A percentile compares a stretch with the other conserved stretches of the same genome.
Conservation (phyloP, 2,797 vertebrate species). For the Sarcoramphus papa region DNA sequence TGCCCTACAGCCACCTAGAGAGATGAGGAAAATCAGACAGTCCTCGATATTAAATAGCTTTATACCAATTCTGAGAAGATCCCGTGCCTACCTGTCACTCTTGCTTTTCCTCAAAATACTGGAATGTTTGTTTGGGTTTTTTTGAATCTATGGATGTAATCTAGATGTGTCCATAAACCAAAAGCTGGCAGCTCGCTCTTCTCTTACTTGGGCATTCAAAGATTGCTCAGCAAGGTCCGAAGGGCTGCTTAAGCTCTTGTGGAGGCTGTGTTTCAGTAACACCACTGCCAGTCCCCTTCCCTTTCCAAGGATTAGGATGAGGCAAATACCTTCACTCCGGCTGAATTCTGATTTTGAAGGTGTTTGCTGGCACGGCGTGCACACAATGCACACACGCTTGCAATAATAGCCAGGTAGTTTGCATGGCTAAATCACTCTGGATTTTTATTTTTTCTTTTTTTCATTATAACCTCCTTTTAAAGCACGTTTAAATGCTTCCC, state of each 20-base stretch:
- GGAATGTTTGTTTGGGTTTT: not conserved
- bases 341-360: not conserved
- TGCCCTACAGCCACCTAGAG: not conserved
- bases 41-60: not conserved
- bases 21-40: not conserved
- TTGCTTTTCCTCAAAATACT: not conserved
- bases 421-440: not conserved
- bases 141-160: accelerated
- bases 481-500: not conserved
- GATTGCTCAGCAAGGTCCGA: not conserved
- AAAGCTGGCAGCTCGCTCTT: not conserved
- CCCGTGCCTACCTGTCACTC: not conserved
- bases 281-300: not conserved
- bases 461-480: not conserved
- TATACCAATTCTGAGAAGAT: not conserved
- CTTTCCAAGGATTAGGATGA: not conserved
- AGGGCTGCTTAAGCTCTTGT: not conserved
- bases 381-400: accelerated
- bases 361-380: not conserved
- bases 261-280: accelerated
- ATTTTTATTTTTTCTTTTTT: not conserved
- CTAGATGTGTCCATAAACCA: accelerated
- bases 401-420: not conserved
- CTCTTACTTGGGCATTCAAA: not conserved
- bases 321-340: not conserved